These are phyloP conservation scores for Ptiloglossa arizonensis DNA, from an alignment of 1,140 invertebrate species.

Conservation along the genomic window DNA sequence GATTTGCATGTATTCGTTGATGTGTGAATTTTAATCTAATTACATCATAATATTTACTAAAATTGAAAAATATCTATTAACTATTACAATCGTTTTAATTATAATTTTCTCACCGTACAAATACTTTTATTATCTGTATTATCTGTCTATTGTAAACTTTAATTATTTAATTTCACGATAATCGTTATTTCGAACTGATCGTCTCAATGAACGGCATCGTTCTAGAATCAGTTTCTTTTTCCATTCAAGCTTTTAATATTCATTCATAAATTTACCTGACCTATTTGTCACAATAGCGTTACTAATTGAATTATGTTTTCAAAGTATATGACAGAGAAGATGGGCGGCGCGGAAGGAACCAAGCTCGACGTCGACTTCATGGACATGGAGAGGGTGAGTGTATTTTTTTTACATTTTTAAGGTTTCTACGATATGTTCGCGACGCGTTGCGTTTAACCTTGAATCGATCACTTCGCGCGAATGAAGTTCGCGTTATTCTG, in stretches of 20 bases:
- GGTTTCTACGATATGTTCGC: slow-evolving; percentile 4
- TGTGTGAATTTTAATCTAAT: too few relatives aligned
- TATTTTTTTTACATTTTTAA: background rate
- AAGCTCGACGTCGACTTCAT: slow-evolving; percentile 99
- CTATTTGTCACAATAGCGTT: background rate
- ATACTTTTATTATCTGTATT: too few relatives aligned
- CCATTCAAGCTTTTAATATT: background rate
- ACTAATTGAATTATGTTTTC: slow-evolving; percentile 79
- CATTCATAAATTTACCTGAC: background rate
- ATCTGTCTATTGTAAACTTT: too few relatives aligned
- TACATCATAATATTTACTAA: too few relatives aligned
- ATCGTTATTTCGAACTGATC: too few relatives aligned
- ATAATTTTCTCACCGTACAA: too few relatives aligned
- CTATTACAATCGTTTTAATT: too few relatives aligned
- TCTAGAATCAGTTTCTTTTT: too few relatives aligned
- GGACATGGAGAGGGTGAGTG: slow-evolving; percentile 98
- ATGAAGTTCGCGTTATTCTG: slow-evolving; percentile 6
- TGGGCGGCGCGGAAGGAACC: slow-evolving; percentile 99
- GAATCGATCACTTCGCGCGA: background rate
- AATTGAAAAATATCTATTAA: too few relatives aligned
- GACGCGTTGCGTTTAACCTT: slow-evolving; percentile 15
- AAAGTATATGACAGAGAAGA: slow-evolving; percentile 99
- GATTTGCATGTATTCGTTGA: too few relatives aligned
- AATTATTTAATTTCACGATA: too few relatives aligned
- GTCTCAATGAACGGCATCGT: too few relatives aligned